Evolutionary conservation across 2,113 vertebrate genomes (phyloP).

Genomic region (Carassius carassius): DNA sequence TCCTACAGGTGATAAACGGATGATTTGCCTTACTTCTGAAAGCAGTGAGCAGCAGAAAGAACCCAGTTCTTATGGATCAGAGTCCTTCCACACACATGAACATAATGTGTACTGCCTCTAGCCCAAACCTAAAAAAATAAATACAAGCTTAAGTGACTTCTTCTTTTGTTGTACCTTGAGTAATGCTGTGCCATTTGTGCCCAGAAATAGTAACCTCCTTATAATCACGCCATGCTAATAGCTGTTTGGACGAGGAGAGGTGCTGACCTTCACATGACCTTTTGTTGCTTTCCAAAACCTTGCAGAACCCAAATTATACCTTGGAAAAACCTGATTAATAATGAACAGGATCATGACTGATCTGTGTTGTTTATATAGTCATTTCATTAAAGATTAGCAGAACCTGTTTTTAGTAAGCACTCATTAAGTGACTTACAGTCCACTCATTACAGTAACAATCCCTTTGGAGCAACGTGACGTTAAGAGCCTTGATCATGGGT

Average conservation of each 20-base stretch:
- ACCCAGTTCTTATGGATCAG: constrained; percentile 80
- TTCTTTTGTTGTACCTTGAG: background rate
- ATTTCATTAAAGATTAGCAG: constrained; percentile 26
- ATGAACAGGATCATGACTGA: background rate
- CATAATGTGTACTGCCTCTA: constrained; percentile 72
- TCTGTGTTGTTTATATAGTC: background rate
- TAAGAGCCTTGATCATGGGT: background rate
- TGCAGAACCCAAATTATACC: background rate
- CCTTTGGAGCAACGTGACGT: background rate
- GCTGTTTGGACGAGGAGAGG: constrained; percentile 51
- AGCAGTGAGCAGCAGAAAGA: constrained; percentile 80
- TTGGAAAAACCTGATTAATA: background rate
- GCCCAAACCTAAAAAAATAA: constrained; percentile 68
- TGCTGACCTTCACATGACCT: constrained; percentile 59
- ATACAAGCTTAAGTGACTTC: constrained; percentile 26
- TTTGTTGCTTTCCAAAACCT: background rate
- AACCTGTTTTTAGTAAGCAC: background rate
- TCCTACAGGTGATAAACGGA: background rate
- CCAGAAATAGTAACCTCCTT: constrained; percentile 43
- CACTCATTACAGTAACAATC: background rate
- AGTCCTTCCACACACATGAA: constrained; percentile 75
- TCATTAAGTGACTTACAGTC: constrained; percentile 11
- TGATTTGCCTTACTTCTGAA: constrained; percentile 76
- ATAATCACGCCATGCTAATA: constrained; percentile 19
- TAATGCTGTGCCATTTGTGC: too few species aligned